Evolutionary conservation across 2,888 invertebrate genomes (phyloP).

Genomic region (Rugalucina vietnamica): DNA sequence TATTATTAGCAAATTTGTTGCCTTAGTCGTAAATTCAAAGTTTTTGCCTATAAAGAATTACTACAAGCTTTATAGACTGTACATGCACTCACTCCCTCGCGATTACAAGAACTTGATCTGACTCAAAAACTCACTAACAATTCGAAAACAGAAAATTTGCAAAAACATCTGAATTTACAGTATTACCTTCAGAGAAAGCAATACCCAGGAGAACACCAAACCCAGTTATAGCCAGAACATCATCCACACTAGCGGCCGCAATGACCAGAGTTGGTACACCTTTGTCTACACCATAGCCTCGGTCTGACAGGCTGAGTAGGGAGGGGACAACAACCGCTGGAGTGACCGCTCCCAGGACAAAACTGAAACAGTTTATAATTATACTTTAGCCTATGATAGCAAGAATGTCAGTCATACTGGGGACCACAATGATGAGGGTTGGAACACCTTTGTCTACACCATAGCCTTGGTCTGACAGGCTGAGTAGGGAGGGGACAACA

Average conservation of each 20-base stretch:
- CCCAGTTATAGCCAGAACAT: constrained; percentile 96
- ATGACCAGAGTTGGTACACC: constrained; percentile 98
- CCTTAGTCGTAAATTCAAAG: too few species aligned
- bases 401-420: constrained; percentile 97
- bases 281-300: constrained; percentile 96
- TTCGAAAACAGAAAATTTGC: too few species aligned
- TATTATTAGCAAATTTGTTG: too few species aligned
- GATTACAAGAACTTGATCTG: too few species aligned
- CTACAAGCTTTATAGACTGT: too few species aligned
- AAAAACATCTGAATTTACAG: too few species aligned
- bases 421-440: constrained; percentile 96
- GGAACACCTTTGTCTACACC: constrained; percentile 98
- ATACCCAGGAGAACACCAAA: constrained; percentile 95
- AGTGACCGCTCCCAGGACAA: constrained; percentile 92
- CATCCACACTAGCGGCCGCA: constrained; percentile 97
- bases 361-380: constrained; percentile 77
- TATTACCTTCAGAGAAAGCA: constrained; percentile 85
- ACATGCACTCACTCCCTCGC: too few species aligned
- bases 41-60: too few species aligned
- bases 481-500: neutral
- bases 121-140: too few species aligned
- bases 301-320: constrained; percentile 92
- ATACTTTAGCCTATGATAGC: constrained; percentile 98
- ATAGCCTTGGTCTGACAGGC: constrained; percentile 89
- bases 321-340: constrained; percentile 98